Conservation (phyloP, 2,113 vertebrate species). For the Oreotrochilus melanogaster region DNA sequence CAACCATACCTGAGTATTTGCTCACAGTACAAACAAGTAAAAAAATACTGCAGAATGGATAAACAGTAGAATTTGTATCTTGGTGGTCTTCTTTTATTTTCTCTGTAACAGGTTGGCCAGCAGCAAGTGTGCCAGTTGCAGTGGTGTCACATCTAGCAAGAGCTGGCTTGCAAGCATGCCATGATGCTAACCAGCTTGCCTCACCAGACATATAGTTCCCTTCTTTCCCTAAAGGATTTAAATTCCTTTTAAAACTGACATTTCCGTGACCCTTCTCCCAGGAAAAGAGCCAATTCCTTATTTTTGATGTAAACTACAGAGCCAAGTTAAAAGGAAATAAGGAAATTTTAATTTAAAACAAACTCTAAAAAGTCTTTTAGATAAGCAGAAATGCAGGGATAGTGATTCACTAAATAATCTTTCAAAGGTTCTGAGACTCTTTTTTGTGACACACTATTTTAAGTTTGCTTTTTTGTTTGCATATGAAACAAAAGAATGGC, state of each 20-base stretch:
- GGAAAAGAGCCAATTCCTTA: background rate
- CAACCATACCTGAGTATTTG: background rate
- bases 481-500: background rate
- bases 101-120: background rate
- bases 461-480: constrained; percentile 50
- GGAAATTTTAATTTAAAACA: background rate
- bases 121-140: rapidly evolving
- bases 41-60: background rate
- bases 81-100: background rate
- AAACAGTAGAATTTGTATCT: background rate
- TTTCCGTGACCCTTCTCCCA: background rate
- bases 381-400: background rate
- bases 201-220: background rate
- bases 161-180: rapidly evolving
- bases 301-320: background rate
- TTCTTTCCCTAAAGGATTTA: background rate
- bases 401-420: background rate
- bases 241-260: background rate
- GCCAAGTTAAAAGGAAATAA: background rate
- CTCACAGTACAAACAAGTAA: background rate
- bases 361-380: background rate
- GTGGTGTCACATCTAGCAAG: background rate
- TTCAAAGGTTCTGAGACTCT: background rate
- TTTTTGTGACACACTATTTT: background rate
- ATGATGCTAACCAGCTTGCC: background rate